phyloP scores from a whole-genome alignment of 2,888 invertebrate species.

The Teleogryllus oceanicus region DNA sequence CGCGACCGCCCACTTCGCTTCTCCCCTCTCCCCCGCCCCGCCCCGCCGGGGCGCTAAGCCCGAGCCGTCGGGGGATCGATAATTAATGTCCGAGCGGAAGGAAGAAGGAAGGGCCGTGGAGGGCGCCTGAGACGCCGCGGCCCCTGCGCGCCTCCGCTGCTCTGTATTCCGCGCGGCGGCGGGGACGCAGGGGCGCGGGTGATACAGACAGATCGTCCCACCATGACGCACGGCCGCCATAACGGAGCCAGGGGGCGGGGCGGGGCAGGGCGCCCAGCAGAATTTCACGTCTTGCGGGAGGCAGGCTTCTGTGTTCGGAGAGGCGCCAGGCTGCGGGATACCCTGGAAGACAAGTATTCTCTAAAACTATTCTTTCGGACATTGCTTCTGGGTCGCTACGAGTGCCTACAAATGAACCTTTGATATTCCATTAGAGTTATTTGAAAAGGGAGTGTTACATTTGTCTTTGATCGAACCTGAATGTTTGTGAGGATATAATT shows the following conservation, averaged over 20 bases:
- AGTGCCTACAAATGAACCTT: too few relatives aligned
- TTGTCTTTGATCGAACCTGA: too few relatives aligned
- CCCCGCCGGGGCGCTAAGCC: conserved; percentile 4
- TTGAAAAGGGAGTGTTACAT: too few relatives aligned
- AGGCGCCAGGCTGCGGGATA: too few relatives aligned
- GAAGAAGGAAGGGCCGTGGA: background rate
- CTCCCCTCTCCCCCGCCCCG: background rate
- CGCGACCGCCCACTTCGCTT: background rate
- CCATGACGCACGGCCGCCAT: conserved; percentile 18
- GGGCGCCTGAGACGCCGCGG: background rate
- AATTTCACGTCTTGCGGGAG: too few relatives aligned
- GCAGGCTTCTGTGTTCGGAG: too few relatives aligned
- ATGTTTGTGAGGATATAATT: too few relatives aligned
- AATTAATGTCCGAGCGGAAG: background rate
- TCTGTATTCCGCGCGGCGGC: background rate
- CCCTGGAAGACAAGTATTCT: too few relatives aligned
- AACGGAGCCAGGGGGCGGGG: background rate
- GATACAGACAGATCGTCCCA: conserved; percentile 9
- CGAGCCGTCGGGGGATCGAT: background rate
- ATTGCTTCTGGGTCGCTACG: too few relatives aligned
- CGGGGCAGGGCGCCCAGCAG: background rate
- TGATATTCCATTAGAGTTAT: too few relatives aligned
- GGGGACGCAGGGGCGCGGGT: background rate
- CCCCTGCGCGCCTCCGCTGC: background rate
- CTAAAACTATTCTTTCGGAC: too few relatives aligned